These are phyloP conservation scores for Terebella lapidaria DNA, from an alignment of 2,888 invertebrate species.

Conservation along the genomic window DNA sequence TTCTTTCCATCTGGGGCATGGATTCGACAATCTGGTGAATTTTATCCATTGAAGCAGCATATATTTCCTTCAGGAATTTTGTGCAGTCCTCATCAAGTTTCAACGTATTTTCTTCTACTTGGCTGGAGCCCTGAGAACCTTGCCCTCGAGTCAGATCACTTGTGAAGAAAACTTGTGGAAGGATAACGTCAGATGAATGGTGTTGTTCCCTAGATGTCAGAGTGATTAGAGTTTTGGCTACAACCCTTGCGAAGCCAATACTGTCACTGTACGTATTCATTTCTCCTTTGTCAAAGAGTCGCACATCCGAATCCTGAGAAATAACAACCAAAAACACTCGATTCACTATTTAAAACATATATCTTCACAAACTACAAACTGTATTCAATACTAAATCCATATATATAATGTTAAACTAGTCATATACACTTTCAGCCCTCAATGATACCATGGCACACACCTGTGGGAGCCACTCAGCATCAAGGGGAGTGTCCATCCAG, in stretches of 20 bases:
- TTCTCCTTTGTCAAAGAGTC: constrained; percentile 49
- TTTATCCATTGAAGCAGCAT: too few species aligned
- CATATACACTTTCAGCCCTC: not conserved
- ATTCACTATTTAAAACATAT: not conserved
- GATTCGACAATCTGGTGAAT: too few species aligned
- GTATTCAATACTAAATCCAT: not conserved
- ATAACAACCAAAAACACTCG: too few species aligned
- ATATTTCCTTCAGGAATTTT: too few species aligned
- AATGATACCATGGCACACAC: not conserved
- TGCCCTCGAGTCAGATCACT: too few species aligned
- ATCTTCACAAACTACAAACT: not conserved
- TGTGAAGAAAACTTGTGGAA: too few species aligned
- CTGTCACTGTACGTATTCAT: constrained; percentile 47
- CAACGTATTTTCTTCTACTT: too few species aligned
- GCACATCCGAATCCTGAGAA: constrained; percentile 19
- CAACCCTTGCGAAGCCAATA: constrained; percentile 8
- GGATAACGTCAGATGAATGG: too few species aligned
- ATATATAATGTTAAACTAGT: not conserved
- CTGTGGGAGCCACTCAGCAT: not conserved
- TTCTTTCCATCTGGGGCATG: too few species aligned
- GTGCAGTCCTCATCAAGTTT: too few species aligned
- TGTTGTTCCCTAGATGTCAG: too few species aligned
- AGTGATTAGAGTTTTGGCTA: not conserved
- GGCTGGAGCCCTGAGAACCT: too few species aligned
- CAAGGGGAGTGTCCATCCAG: not conserved